Evolutionary conservation across 2,113 vertebrate species (phyloP), one percentile per base, ranked within the genome.

Genomic region (Bujurquina vittata): DNA sequence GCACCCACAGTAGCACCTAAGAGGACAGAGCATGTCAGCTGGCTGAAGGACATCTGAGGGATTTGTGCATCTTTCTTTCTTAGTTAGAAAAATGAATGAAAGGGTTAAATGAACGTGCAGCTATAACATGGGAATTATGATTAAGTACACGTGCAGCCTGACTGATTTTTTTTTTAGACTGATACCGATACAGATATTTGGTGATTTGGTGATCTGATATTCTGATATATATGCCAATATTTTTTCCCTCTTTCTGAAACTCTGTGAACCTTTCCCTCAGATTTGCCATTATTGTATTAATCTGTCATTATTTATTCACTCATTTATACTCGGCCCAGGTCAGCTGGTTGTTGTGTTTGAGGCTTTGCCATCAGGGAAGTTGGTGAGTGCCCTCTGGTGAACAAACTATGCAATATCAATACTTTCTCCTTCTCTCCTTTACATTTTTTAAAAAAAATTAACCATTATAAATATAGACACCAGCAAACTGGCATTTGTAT

Each of bases 1-100:
- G 88, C 77, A 94, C 91, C 94, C 94, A 95, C 29, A 95, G 87
- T 81, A 95, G 87, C 91, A 95, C 93, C 96, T 96, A 57, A 65
- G 20, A 61, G 75, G 59, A 79, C 58, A 81, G 29, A 83, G 9
- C 20, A 56, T 33, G 72, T 58, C 31, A 82, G 54, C 7, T 79
- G 52, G 29, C 35, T 58, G 15, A 74, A 18, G 15, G 62, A 72
- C 29, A 56, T 55, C 17, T 10, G 60, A 17, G 3, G 10, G n/a
- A 49, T 17, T 49, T 49, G 46, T 49, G 46, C 5, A 49, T 37
- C 35, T 26, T 77, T 65, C 55, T 22, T 20, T 10, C 18, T 49
- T 49, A 17, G 46, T 49, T 49, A 49, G 46, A 17, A 49, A 49
- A 49, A 49, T 17, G 3, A 46, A 46, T 15, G 14, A 15, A 46